phyloP scores from a whole-genome alignment of 2,888 invertebrate species.

The Hyppa rectilinea region DNA sequence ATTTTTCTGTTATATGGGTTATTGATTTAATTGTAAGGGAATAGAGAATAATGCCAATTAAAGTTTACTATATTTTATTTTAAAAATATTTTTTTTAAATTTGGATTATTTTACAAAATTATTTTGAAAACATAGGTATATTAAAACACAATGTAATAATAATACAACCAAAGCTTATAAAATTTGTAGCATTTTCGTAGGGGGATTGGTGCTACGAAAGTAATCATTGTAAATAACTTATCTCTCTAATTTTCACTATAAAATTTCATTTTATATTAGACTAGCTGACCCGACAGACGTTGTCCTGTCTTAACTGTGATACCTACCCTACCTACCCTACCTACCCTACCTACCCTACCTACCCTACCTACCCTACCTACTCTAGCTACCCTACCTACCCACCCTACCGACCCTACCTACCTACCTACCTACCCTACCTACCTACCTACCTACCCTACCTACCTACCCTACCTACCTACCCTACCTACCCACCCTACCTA shows the following conservation, averaged over 20 bases:
- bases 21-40: not conserved
- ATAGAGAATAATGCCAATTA: not conserved
- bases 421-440: too few relatives aligned
- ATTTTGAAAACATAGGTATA: not conserved
- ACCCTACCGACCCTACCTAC: too few relatives aligned
- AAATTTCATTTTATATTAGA: not conserved
- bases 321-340: too few relatives aligned
- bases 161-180: not conserved
- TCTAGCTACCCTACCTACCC: too few relatives aligned
- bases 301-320: too few relatives aligned
- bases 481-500: too few relatives aligned
- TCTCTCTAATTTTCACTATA: rapidly evolving
- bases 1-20: slow-evolving; percentile 15
- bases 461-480: too few relatives aligned
- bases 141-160: not conserved
- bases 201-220: slow-evolving; percentile 62
- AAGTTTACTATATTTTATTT: slow-evolving; percentile 1
- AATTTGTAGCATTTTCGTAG: slow-evolving; percentile 68
- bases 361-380: too few relatives aligned
- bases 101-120: not conserved
- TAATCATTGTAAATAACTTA: not conserved
- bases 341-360: too few relatives aligned
- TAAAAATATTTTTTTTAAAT: not conserved
- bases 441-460: too few relatives aligned
- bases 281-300: too few relatives aligned